Conservation (phyloP, 2,888 invertebrate species). For the Serripes groenlandicus region DNA sequence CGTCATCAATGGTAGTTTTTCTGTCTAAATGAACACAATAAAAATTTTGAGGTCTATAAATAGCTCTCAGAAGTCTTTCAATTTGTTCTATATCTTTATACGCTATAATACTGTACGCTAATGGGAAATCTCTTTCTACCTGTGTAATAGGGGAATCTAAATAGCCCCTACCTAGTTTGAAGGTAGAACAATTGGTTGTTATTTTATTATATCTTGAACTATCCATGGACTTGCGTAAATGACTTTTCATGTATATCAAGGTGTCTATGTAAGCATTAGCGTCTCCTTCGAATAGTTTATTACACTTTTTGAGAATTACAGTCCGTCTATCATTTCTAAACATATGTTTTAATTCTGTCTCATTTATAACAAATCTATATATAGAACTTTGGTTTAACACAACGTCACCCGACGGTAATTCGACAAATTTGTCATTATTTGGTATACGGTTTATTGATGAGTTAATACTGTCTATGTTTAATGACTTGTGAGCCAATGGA, state of each 20-base stretch:
- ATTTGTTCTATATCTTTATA: conserved; percentile 68
- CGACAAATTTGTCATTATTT: background rate
- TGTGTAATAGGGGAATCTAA: conserved; percentile 25
- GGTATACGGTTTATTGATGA: background rate
- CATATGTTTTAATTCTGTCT: background rate
- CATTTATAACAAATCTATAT: background rate
- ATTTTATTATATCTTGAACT: background rate
- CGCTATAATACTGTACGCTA: conserved; percentile 70
- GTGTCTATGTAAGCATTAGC: background rate
- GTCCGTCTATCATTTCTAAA: background rate
- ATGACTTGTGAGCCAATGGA: too few relatives aligned
- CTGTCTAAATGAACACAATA: conserved; percentile 77
- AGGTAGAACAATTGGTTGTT: conserved; percentile 29
- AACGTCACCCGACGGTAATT: background rate
- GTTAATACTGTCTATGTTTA: background rate
- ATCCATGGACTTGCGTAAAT: background rate
- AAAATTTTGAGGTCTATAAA: conserved; percentile 74
- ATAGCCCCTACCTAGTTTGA: conserved; percentile 32
- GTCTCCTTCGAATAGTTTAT: conserved; percentile 7
- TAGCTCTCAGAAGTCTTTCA: conserved; percentile 67
- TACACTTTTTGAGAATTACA: background rate
- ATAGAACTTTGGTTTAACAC: background rate
- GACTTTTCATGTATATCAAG: background rate
- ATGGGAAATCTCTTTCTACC: conserved; percentile 58
- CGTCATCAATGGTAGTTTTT: conserved; percentile 34